Conservation (phyloP, 2,113 vertebrate genomes). For the Nycticebus coucang region DNA sequence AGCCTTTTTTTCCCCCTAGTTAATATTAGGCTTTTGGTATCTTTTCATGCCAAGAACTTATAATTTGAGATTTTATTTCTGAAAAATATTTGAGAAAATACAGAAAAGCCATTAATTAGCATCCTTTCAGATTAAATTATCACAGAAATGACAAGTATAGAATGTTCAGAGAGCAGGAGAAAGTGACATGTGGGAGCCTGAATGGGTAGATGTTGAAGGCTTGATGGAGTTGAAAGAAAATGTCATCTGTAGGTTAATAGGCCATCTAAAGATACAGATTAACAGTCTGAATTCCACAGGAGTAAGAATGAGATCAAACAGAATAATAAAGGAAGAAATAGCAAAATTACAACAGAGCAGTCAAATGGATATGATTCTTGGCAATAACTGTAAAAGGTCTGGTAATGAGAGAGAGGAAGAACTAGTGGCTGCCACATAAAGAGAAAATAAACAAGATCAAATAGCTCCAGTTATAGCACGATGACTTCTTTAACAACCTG, state of each 20-base stretch:
- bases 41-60: background rate
- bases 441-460: conserved; percentile 62
- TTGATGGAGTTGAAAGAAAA: conserved; percentile 31
- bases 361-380: conserved; percentile 35
- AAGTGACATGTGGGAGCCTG: background rate
- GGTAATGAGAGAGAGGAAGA: conserved; percentile 38
- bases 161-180: background rate
- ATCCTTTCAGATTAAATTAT: conserved; percentile 11
- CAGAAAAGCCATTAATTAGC: background rate
- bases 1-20: background rate
- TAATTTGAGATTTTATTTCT: conserved; percentile 8
- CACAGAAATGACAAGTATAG: background rate
- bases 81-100: conserved; percentile 30
- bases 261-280: conserved; percentile 24
- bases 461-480: conserved; percentile 17
- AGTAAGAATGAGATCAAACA: conserved; percentile 27
- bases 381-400: conserved; percentile 61
- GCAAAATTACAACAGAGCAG: conserved; percentile 13
- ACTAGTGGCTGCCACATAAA: conserved; percentile 39
- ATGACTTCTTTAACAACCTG: conserved; percentile 54
- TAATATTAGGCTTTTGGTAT: background rate
- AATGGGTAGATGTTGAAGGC: background rate
- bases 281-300: conserved; percentile 1
- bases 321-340: conserved; percentile 10
- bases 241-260: conserved; percentile 46